Conservation (phyloP, 2,113 vertebrate genomes). For the Calyptomena viridis region DNA sequence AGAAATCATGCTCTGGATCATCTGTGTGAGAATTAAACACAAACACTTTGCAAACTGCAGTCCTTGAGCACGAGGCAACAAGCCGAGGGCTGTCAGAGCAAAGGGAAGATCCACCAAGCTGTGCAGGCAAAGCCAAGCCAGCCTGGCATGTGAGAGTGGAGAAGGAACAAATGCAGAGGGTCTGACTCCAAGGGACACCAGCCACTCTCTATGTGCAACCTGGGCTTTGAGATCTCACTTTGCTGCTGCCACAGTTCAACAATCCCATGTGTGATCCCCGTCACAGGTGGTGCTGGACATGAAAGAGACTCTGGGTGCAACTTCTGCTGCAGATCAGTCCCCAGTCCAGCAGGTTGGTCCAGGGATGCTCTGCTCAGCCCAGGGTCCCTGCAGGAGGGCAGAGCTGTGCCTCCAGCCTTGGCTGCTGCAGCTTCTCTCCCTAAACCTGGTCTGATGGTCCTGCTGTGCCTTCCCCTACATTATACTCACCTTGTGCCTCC, state of each 20-base stretch:
- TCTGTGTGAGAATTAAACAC: not conserved
- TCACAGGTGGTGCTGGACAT: not conserved
- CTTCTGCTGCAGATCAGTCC: not conserved
- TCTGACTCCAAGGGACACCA: not conserved
- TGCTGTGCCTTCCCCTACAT: not conserved
- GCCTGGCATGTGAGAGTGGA: fast-evolving
- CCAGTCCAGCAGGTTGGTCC: not conserved
- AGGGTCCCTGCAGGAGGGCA: fast-evolving
- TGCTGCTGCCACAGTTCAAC: not conserved
- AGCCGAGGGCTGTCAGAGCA: not conserved
- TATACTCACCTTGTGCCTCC: not conserved
- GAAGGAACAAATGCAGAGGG: not conserved
- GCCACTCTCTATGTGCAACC: fast-evolving
- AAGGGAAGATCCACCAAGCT: not conserved
- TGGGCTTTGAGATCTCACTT: not conserved
- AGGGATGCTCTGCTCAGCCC: not conserved
- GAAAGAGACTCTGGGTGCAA: fast-evolving
- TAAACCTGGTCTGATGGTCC: fast-evolving
- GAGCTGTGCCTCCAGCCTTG: not conserved
- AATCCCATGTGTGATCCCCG: fast-evolving
- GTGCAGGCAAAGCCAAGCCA: not conserved
- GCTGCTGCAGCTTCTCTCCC: not conserved
- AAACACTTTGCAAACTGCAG: not conserved
- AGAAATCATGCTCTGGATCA: not conserved
- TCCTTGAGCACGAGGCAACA: fast-evolving